These are phyloP conservation scores for Chelmon rostratus DNA, from an alignment of 2,797 vertebrate species.

Conservation along the genomic window DNA sequence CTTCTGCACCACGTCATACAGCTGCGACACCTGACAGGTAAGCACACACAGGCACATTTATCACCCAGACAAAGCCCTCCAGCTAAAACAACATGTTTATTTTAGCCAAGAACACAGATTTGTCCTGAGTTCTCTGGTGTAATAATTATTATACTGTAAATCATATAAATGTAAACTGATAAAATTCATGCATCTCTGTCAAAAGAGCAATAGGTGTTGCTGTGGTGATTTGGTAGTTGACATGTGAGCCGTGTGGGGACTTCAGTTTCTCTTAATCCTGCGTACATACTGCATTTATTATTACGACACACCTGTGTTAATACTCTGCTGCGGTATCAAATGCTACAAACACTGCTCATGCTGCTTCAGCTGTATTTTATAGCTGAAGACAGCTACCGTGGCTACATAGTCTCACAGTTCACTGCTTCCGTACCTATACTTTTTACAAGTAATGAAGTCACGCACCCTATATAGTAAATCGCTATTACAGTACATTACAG, in stretches of 20 bases:
- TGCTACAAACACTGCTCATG: not conserved
- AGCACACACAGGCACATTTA: constrained; percentile 30
- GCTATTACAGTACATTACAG: not conserved
- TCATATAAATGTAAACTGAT: not conserved
- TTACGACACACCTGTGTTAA: not conserved
- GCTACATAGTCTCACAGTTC: constrained; percentile 8
- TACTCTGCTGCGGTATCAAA: not conserved
- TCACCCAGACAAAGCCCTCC: not conserved
- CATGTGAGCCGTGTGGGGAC: accelerated
- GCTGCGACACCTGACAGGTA: constrained; percentile 88
- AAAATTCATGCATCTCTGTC: not conserved
- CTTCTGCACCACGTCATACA: constrained; percentile 93
- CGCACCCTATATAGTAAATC: not conserved
- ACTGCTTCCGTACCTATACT: not conserved
- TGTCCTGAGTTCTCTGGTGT: not conserved
- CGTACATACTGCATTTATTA: not conserved
- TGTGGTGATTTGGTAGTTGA: not conserved
- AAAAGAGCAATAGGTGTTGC: not conserved
- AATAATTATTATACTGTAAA: not conserved
- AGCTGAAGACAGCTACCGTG: not conserved
- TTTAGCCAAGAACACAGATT: not conserved
- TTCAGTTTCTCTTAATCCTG: not conserved
- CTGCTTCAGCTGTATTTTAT: not conserved
- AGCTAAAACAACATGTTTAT: not conserved
- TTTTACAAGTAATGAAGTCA: not conserved